A percentile compares a stretch with the other conserved stretches of the same genome.
Evolutionary conservation across 2,888 invertebrate species (phyloP).

Genomic region (Eupsilia transversa): DNA sequence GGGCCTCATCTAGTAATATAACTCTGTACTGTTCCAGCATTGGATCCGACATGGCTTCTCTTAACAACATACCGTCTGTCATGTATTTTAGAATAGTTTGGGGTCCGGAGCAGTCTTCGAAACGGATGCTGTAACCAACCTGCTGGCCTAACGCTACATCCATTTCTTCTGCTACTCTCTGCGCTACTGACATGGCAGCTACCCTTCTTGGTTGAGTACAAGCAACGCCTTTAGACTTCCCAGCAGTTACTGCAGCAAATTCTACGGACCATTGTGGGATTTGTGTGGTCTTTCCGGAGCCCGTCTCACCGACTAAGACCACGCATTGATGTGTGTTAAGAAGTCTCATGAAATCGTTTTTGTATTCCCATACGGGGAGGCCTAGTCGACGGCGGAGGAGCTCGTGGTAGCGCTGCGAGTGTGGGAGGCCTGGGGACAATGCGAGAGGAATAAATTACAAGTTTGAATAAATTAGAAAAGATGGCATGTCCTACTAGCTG

Average conservation of each 20-base stretch:
- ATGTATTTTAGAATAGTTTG: conserved; percentile 99
- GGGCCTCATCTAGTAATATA: conserved; percentile 99
- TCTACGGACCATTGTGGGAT: conserved; percentile 95
- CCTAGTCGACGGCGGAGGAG: conserved; percentile 96
- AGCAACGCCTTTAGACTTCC: conserved; percentile 92
- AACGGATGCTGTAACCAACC: conserved; percentile 95
- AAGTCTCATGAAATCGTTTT: conserved; percentile 98
- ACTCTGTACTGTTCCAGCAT: conserved; percentile 99
- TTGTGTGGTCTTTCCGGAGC: conserved; percentile 99
- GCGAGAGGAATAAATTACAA: background rate
- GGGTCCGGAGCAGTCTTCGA: conserved; percentile 99
- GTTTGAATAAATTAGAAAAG: background rate
- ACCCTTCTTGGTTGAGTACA: conserved; percentile 99
- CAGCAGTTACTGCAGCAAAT: conserved; percentile 82
- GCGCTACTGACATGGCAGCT: conserved; percentile 99
- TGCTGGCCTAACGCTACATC: conserved; percentile 96
- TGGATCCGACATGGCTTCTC: conserved; percentile 99
- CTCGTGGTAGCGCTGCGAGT: conserved; percentile 97
- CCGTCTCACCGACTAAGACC: conserved; percentile 99
- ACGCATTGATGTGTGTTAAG: conserved; percentile 98
- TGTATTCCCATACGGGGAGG: conserved; percentile 99
- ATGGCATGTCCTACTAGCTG: background rate
- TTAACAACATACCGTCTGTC: conserved; percentile 99
- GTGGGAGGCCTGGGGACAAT: conserved; percentile 92
- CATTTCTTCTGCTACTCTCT: conserved; percentile 99